Evolutionary conservation across 2,113 vertebrate genomes (phyloP), one percentile per base, ranked within the genome.

Genomic region (Xenopus tropicalis): DNA sequence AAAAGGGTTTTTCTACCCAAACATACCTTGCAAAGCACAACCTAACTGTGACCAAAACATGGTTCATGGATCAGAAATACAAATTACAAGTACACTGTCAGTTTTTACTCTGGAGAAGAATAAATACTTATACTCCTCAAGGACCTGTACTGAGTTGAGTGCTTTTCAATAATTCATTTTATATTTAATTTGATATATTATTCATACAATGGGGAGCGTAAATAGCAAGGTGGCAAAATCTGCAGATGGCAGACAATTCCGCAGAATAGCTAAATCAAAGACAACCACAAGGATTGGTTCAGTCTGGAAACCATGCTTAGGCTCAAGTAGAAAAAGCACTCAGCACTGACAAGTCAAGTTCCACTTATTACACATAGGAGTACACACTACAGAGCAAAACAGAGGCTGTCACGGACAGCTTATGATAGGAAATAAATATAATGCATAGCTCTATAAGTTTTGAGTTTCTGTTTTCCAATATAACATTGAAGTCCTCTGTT

Each of bases 131-230:
- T 37, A 37, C 10, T 64, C 63, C 24, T 19, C 42, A 56, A 37
- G 22, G 51, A 48, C n/a, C n/a, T 54, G 43, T 52, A 51, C 57
- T 21, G 24, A 19, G 37, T 51, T 24, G 57, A 48, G 43, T 11
- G 42, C 72, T 68, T 25, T 58, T 68, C 37, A 67, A 59, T 67
- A 74, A 62, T 69, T 69, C 61, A 69, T 42, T 65, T 69, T n/a
- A 74, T 62, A n/a, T n/a, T n/a, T n/a, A n/a, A n/a, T n/a, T n/a
- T n/a, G n/a, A n/a, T n/a, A n/a, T n/a, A n/a, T n/a, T n/a, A n/a
- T n/a, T n/a, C n/a, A 19, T 69, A 62, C 21, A n/a, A 29, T 68
- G 67, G 24, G 6, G 29, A 37, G 29, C 10, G 72, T 68, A 69
- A 61, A 48, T 21, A 43, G 65, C 65, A 74, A 74, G 22, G 44